These are phyloP conservation scores for Tetramorium bicarinatum DNA, from an alignment of 2,888 invertebrate species.

Conservation along the genomic window DNA sequence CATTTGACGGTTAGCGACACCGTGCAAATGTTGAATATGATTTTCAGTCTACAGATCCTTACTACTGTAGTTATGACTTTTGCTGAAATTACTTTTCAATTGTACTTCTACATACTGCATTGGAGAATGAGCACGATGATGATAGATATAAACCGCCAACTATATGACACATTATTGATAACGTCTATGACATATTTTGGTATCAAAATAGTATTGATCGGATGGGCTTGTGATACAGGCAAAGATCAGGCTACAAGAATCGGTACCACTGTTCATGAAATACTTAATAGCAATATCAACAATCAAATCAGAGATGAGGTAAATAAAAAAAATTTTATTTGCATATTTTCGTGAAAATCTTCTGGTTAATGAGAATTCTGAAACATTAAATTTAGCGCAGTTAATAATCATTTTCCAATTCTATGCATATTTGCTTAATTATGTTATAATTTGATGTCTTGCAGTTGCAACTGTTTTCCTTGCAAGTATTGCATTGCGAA, in stretches of 20 bases:
- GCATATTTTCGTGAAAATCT: neutral
- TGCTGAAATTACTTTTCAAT: neutral
- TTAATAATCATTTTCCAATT: neutral
- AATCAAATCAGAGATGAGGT: neutral
- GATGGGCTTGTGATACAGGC: conserved; percentile 2
- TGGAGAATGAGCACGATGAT: neutral
- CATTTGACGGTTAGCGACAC: neutral
- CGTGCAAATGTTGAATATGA: neutral
- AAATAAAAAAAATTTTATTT: neutral
- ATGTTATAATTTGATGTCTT: neutral
- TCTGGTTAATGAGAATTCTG: neutral
- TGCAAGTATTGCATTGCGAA: conserved; percentile 1
- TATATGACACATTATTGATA: neutral
- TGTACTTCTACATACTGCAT: neutral
- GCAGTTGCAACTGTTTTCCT: neutral
- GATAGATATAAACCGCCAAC: neutral
- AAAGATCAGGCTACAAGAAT: neutral
- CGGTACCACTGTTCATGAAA: neutral
- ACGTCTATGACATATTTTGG: neutral
- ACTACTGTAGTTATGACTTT: neutral
- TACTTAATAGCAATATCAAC: neutral
- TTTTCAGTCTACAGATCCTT: neutral
- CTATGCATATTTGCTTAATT: neutral
- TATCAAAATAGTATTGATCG: neutral
- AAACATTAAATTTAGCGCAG: neutral